phyloP scores from a whole-genome alignment of 1,140 invertebrate species.

The Drosophila ananassae region DNA sequence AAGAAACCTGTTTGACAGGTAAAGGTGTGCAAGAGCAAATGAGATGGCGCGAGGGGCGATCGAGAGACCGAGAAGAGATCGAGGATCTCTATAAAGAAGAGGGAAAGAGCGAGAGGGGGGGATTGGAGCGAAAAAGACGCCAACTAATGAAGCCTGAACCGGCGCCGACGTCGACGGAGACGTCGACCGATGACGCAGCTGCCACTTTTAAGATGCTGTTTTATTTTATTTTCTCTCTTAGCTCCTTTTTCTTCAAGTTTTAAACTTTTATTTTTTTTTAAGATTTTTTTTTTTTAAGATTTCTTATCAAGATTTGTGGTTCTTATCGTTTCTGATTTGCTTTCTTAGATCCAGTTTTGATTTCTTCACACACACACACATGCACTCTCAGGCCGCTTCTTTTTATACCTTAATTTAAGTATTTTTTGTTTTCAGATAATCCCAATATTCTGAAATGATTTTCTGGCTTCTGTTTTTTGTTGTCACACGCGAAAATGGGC shows the following conservation, averaged over 20 bases:
- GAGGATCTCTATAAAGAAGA: slow-evolving; percentile 1
- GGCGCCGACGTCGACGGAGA: slow-evolving; percentile 50
- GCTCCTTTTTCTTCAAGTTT: not conserved
- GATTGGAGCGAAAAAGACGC: slow-evolving; percentile 27
- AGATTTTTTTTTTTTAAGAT: not conserved
- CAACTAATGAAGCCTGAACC: slow-evolving; percentile 63
- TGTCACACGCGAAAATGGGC: not conserved
- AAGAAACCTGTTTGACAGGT: slow-evolving; percentile 75
- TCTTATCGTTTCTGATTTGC: not conserved
- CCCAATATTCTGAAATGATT: not conserved
- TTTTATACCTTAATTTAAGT: not conserved
- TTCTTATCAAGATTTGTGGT: not conserved
- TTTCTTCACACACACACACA: not conserved
- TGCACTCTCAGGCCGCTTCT: not conserved
- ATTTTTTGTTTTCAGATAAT: not conserved
- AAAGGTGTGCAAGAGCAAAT: slow-evolving; percentile 38
- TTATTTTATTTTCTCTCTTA: slow-evolving; percentile 7
- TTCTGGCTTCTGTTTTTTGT: not conserved
- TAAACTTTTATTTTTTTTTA: not conserved
- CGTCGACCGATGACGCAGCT: slow-evolving; percentile 29
- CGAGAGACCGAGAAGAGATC: slow-evolving; percentile 30
- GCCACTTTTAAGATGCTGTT: slow-evolving; percentile 42
- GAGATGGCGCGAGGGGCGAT: slow-evolving; percentile 28
- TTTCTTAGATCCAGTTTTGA: slow-evolving; percentile 1
- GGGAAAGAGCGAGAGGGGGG: not conserved